phyloP scores from a whole-genome alignment of 2,113 vertebrate genomes.

The Nestor notabilis region DNA sequence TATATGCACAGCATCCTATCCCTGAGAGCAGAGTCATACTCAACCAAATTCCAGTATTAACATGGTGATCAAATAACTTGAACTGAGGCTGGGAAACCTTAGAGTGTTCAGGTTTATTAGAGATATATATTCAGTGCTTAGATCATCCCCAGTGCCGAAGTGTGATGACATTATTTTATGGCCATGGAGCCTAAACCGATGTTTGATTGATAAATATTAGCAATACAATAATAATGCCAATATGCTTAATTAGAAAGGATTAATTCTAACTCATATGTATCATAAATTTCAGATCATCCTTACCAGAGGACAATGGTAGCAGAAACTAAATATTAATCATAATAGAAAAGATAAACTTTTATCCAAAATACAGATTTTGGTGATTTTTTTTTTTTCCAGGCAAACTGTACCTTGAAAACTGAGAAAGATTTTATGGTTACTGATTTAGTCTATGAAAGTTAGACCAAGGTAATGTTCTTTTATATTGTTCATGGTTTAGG shows the following conservation, averaged over 20 bases:
- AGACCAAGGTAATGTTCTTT: neutral
- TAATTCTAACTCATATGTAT: neutral
- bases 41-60: neutral
- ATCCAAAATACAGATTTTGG: neutral
- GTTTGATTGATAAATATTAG: neutral
- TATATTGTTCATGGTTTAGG: neutral
- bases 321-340: neutral
- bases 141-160: neutral
- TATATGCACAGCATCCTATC: fast-evolving
- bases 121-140: neutral
- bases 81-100: neutral
- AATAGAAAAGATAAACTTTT: neutral
- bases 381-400: neutral
- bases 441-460: neutral
- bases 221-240: neutral
- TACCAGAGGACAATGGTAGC: neutral
- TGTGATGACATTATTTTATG: neutral
- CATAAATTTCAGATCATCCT: neutral
- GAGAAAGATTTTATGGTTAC: neutral
- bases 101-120: neutral
- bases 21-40: neutral
- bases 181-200: neutral
- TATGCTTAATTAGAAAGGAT: neutral
- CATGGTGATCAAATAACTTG: neutral
- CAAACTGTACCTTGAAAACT: neutral